These are phyloP conservation scores for Gnatocerus cornutus DNA, from an alignment of 2,888 invertebrate genomes.

Conservation along the genomic window DNA sequence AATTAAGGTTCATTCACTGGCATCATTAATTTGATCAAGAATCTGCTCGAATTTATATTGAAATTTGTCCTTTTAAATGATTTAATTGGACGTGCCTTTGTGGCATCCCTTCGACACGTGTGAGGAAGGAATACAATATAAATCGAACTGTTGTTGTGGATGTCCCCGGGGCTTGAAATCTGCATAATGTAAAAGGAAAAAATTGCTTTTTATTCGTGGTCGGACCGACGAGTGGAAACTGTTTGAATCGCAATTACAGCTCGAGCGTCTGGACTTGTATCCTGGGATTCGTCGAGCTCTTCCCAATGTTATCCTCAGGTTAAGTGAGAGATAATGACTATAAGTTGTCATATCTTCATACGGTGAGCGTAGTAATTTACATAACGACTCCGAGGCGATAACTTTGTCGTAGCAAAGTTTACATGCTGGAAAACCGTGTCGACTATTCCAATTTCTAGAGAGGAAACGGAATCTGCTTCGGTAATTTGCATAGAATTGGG, in stretches of 20 bases:
- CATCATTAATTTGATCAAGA: constrained; percentile 30
- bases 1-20: constrained; percentile 35
- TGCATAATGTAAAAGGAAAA: constrained; percentile 5
- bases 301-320: constrained; percentile 10
- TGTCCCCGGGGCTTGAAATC: constrained; percentile 3
- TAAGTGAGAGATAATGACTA: constrained; percentile 44
- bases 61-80: constrained; percentile 29
- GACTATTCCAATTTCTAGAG: constrained; percentile 49
- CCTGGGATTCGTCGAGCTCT: not conserved
- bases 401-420: constrained; percentile 49
- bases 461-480: constrained; percentile 53
- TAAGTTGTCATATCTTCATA: constrained; percentile 36
- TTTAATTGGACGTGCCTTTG: constrained; percentile 28
- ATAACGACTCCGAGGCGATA: constrained; percentile 53
- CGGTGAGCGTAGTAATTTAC: constrained; percentile 48
- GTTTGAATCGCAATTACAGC: not conserved
- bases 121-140: not conserved
- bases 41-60: constrained; percentile 31
- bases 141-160: constrained; percentile 11
- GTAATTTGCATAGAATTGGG: constrained; percentile 59
- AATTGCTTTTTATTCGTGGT: constrained; percentile 1
- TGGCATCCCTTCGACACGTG: constrained; percentile 2
- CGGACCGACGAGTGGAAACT: not conserved
- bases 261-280: constrained; percentile 13
- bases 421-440: constrained; percentile 50